Evolutionary conservation across 2,888 invertebrate species (phyloP).

Genomic region (Nomada lathburiana): DNA sequence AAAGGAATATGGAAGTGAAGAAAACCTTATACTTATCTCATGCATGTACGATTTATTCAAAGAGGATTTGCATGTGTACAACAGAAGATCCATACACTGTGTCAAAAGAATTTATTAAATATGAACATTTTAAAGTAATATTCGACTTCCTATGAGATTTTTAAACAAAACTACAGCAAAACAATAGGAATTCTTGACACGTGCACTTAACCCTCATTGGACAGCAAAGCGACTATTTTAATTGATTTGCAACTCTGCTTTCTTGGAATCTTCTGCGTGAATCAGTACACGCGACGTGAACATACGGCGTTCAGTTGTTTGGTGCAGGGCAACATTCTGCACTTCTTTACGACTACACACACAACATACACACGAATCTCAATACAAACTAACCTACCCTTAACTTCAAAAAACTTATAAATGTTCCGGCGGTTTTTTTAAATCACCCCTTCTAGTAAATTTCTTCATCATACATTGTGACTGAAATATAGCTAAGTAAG

Average conservation of each 20-base stretch:
- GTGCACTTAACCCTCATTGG: conserved; percentile 62
- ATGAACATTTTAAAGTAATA: conserved; percentile 45
- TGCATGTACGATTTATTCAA: conserved; percentile 81
- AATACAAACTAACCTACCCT: conserved; percentile 81
- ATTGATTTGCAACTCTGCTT: conserved; percentile 57
- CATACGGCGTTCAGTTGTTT: conserved; percentile 55
- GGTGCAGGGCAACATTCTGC: conserved; percentile 68
- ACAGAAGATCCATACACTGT: conserved; percentile 79
- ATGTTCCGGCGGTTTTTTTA: conserved; percentile 61
- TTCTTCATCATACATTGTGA: conserved; percentile 61
- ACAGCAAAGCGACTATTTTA: conserved; percentile 60
- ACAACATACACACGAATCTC: conserved; percentile 83
- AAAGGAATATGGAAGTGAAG: conserved; percentile 68
- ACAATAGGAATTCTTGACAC: conserved; percentile 57
- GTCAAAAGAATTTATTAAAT: conserved; percentile 70
- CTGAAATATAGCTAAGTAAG: conserved; percentile 68
- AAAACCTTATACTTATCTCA: conserved; percentile 67
- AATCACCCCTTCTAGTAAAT: conserved; percentile 44
- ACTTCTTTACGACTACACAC: conserved; percentile 82
- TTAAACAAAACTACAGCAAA: conserved; percentile 49
- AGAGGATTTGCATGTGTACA: conserved; percentile 80
- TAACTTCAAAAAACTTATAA: conserved; percentile 77
- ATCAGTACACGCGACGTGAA: conserved; percentile 60
- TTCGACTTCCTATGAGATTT: conserved; percentile 47
- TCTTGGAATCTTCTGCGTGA: conserved; percentile 65